Evolutionary conservation across 2,113 vertebrate species (phyloP).

Genomic region (Pomatorhinus ruficollis): DNA sequence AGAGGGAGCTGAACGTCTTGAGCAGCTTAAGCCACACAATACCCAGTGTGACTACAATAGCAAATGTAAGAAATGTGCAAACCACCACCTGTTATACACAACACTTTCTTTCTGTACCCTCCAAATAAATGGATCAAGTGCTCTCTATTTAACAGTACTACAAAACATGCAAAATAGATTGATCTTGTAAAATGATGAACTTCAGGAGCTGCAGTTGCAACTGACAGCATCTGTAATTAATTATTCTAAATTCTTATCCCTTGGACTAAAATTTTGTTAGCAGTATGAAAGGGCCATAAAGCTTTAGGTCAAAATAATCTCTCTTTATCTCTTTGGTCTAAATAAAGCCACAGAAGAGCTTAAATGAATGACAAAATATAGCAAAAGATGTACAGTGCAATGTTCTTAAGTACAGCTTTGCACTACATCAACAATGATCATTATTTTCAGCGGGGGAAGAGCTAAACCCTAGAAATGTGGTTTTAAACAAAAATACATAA

Average conservation of each 20-base stretch:
- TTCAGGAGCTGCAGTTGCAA: neutral
- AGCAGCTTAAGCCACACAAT: neutral
- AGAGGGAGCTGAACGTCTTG: neutral
- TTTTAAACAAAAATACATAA: neutral
- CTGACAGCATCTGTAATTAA: neutral
- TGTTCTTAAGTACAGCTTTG: slow-evolving; percentile 30
- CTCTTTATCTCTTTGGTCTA: slow-evolving; percentile 44
- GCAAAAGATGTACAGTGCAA: slow-evolving; percentile 5
- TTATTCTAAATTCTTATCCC: slow-evolving; percentile 37
- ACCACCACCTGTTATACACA: neutral
- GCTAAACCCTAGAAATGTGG: neutral
- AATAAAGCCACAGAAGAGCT: slow-evolving; percentile 46
- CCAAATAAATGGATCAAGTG: neutral
- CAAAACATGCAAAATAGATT: neutral
- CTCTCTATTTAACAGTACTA: neutral
- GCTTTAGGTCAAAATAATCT: slow-evolving; percentile 60
- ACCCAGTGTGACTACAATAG: neutral
- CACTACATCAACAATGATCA: neutral
- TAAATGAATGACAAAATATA: slow-evolving; percentile 44
- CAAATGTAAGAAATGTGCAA: neutral
- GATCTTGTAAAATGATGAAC: neutral
- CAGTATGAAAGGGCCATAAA: slow-evolving; percentile 52
- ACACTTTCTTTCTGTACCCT: neutral
- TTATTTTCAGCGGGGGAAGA: neutral
- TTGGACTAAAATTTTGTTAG: slow-evolving; percentile 46